These are phyloP conservation scores for Lordiphosa mommai DNA, from an alignment of 1,140 invertebrate species.

Conservation along the genomic window DNA sequence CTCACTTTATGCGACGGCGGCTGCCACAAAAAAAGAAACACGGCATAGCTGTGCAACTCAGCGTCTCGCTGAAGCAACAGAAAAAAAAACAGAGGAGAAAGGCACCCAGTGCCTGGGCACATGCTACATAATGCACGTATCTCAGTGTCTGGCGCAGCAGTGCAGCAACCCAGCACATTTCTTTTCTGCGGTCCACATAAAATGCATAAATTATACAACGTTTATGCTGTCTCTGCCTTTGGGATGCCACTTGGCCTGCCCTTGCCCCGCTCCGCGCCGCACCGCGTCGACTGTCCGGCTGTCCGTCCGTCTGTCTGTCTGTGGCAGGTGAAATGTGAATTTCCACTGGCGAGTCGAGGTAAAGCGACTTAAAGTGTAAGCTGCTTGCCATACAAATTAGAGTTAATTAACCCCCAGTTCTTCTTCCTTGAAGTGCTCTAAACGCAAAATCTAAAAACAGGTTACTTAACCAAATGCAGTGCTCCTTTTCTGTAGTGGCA, in stretches of 20 bases:
- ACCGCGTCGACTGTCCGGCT: too few species aligned
- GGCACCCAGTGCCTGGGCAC: slow-evolving; percentile 4
- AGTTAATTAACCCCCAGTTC: slow-evolving; percentile 62
- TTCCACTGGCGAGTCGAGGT: slow-evolving; percentile 21
- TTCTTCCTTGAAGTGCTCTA: slow-evolving; percentile 7
- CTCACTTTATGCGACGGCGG: neutral
- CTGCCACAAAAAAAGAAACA: slow-evolving; percentile 11
- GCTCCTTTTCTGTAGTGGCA: slow-evolving; percentile 17
- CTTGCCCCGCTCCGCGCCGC: neutral
- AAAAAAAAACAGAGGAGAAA: slow-evolving; percentile 16
- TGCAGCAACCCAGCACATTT: slow-evolving; percentile 20
- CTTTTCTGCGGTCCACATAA: slow-evolving; percentile 70
- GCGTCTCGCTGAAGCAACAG: slow-evolving; percentile 34
- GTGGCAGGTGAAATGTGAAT: slow-evolving; percentile 55
- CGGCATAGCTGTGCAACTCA: slow-evolving; percentile 21
- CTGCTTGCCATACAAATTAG: slow-evolving; percentile 50
- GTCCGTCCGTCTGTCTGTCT: neutral
- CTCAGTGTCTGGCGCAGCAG: slow-evolving; percentile 65
- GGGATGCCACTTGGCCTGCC: neutral
- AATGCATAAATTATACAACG: slow-evolving; percentile 73
- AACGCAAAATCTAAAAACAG: slow-evolving; percentile 26
- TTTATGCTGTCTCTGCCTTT: slow-evolving; percentile 40
- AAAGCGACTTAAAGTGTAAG: slow-evolving; percentile 21
- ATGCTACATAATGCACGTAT: slow-evolving; percentile 67
- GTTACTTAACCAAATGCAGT: slow-evolving; percentile 35